Base-by-base conservation (phyloP, 2,797 vertebrate genomes). In the Nyctibius grandis region DNA sequence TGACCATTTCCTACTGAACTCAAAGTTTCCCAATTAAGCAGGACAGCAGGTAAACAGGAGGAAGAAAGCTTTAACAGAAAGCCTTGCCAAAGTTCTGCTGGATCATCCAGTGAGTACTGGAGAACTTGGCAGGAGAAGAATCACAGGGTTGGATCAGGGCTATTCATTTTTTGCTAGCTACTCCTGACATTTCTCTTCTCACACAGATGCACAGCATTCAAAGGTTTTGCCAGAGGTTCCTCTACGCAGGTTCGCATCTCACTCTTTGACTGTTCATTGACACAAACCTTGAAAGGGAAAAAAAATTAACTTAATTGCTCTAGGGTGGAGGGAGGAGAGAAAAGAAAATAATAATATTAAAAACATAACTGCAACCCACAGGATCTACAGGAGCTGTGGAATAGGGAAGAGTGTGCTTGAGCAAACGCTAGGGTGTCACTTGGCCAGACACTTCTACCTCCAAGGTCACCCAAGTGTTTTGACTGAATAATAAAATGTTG, bases 381-480 rank as follows among this genome's bases (percentile, higher is more conserved):
- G 61, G 28, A 73, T 78, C 85, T 80, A 54, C 73, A 72, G 83
- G 70, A 93, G 59, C 54, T 63, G 83, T 78, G 77, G 73, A 93
- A 90, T 6, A 88, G 44, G 34, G 74, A 81, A 86, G 93, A 80
- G 85, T 79, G 88, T 92, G 64, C 87, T 95, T 89, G 63, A 93
- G 80, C 73, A 93, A 96, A 89, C 33, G 78, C 83, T 90, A 63
- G 48, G 80, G 76, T 87, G 85, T 93, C 90, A 74, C 92, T 93
- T 94, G 93, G 95, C 94, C 70, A 97, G 96, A 94, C 69, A 7
- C 36, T 96, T 95, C 82, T 92, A 85, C 94, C 70, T 95, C 88
- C 93, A 94, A 96, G 96, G 96, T 96, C 95, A 97, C 91, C 44
- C 91, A 96, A 91, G 69, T 95, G 85, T 94, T 97, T 94, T 95